A percentile compares a stretch with the other conserved stretches of the same genome.
phyloP scores from a whole-genome alignment of 2,113 vertebrate species.

The Colossoma macropomum region DNA sequence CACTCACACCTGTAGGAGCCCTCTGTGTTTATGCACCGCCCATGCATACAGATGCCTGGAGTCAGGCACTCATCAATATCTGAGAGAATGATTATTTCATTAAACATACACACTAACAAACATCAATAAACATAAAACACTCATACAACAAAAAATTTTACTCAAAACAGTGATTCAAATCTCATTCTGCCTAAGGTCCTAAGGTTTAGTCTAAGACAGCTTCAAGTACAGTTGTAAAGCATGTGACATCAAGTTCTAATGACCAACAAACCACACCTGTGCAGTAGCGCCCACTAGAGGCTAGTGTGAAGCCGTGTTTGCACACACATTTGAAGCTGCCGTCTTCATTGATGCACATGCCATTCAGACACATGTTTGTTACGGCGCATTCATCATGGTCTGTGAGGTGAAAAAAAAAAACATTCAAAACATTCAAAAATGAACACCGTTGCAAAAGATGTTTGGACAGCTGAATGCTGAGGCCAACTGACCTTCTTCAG shows the following conservation, averaged over 20 bases:
- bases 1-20: constrained; percentile 84
- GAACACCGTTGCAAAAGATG: neutral
- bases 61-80: constrained; percentile 82
- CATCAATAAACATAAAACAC: neutral
- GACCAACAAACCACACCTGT: constrained; percentile 65
- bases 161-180: neutral
- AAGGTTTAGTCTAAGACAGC: neutral
- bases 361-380: constrained; percentile 81
- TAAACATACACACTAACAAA: neutral
- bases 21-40: constrained; percentile 81
- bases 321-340: constrained; percentile 84
- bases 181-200: neutral
- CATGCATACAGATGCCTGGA: constrained; percentile 78
- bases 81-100: constrained; percentile 36
- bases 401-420: constrained; percentile 26
- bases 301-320: constrained; percentile 80
- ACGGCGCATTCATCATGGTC: constrained; percentile 80
- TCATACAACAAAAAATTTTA: neutral
- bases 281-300: constrained; percentile 77
- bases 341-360: constrained; percentile 85
- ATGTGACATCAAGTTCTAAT: neutral
- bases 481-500: neutral
- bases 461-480: neutral
- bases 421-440: neutral
- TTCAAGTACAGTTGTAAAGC: neutral